phyloP scores from a whole-genome alignment of 2,113 vertebrate species.

The Danionella cerebrum region DNA sequence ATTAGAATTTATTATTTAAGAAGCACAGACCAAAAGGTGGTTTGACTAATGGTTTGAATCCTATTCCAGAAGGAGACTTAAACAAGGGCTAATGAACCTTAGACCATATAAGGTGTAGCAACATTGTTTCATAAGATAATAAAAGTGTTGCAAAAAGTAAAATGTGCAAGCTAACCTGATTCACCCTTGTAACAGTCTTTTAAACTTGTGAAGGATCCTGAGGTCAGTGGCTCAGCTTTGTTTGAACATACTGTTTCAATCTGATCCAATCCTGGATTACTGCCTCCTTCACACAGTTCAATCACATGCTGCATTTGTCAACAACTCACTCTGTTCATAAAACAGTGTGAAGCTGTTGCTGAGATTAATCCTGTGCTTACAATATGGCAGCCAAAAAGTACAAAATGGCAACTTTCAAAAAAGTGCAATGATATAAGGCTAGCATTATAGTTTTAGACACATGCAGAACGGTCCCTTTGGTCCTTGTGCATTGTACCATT shows the following conservation, averaged over 20 bases:
- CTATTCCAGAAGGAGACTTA: not conserved
- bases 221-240: constrained; percentile 1
- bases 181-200: not conserved
- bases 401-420: no score
- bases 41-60: not conserved
- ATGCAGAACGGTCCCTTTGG: no score
- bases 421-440: no score
- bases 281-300: constrained; percentile 3
- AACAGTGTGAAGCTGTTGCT: not conserved
- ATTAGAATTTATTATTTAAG: constrained; percentile 17
- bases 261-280: constrained; percentile 26
- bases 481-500: no score
- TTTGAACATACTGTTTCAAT: constrained; percentile 23
- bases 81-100: constrained; percentile 16
- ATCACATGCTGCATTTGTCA: constrained; percentile 23
- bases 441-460: no score
- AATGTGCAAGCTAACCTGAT: not conserved
- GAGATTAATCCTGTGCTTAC: no score
- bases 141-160: not conserved
- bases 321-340: constrained; percentile 1
- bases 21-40: constrained; percentile 4
- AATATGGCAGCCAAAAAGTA: no score
- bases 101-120: no score
- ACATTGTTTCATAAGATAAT: no score
- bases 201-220: constrained; percentile 9